Percentiles rank a stretch among this genome's conserved stretches.
Conservation (phyloP, 92 coral and sea anemone species). For the Blastomussa wellsi region DNA sequence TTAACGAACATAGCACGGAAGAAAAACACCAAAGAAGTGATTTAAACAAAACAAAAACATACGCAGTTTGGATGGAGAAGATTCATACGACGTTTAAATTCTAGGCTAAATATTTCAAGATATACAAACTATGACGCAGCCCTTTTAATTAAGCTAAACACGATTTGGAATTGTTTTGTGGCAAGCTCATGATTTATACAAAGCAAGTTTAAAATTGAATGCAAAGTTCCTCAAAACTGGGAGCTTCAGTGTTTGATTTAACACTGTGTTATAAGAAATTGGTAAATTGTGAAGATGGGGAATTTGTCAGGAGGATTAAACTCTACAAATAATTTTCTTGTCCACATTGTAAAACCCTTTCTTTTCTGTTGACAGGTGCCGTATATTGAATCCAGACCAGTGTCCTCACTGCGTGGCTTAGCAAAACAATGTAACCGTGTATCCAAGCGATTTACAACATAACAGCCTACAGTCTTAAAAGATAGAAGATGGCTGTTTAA, state of each 20-base stretch:
- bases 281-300: neutral
- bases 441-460: neutral
- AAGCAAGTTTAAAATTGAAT: neutral
- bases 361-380: neutral
- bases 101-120: no score
- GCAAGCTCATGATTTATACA: no score
- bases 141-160: no score
- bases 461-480: neutral
- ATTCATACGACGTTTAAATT: no score
- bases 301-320: no score
- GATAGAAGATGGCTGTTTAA: neutral
- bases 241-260: neutral
- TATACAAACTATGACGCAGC: no score
- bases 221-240: neutral
- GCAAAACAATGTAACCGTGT: neutral
- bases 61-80: no score
- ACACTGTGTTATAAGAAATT: neutral
- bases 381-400: neutral
- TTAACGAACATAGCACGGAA: no score
- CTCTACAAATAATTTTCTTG: neutral
- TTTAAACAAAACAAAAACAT: no score
- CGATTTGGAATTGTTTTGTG: neutral
- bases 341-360: neutral
- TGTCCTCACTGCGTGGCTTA: neutral
- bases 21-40: no score